Conservation (phyloP, 2,797 vertebrate genomes). For the Heterohyrax brucei region DNA sequence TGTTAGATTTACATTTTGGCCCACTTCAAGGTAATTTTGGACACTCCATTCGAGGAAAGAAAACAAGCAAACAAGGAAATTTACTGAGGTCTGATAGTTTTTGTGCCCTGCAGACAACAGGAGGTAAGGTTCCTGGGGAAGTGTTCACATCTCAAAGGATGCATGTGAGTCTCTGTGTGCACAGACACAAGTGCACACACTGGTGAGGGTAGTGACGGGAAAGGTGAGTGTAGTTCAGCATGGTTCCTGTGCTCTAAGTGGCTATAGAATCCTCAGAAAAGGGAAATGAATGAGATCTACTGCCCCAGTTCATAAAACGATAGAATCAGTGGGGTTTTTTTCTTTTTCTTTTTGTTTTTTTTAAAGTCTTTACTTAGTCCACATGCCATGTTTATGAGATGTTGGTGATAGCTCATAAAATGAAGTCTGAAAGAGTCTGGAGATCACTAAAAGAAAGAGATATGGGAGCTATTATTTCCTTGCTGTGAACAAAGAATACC, state of each 20-base stretch:
- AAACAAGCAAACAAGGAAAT: not conserved
- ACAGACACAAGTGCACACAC: accelerated
- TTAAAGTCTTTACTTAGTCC: not conserved
- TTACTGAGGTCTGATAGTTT: not conserved
- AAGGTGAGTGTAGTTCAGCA: not conserved
- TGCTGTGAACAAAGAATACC: slow-evolving; percentile 55
- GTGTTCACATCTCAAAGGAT: not conserved
- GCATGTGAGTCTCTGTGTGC: accelerated
- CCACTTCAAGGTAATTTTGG: not conserved
- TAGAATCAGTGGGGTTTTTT: not conserved
- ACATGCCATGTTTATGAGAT: not conserved
- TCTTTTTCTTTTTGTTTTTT: not conserved
- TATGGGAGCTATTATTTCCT: slow-evolving; percentile 29
- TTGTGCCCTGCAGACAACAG: not conserved
- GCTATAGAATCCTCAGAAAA: slow-evolving; percentile 2
- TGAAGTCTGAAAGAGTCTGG: slow-evolving; percentile 61
- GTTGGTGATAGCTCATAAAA: slow-evolving; percentile 20
- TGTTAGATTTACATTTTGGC: not conserved
- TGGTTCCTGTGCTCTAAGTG: not conserved
- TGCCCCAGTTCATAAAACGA: not conserved
- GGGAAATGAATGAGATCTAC: not conserved
- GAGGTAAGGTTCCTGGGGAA: not conserved
- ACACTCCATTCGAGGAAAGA: not conserved
- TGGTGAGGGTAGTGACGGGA: accelerated
- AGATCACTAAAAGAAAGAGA: slow-evolving; percentile 68